Conservation (phyloP, 2,113 vertebrate species). For the Eulacestoma nigropectus region DNA sequence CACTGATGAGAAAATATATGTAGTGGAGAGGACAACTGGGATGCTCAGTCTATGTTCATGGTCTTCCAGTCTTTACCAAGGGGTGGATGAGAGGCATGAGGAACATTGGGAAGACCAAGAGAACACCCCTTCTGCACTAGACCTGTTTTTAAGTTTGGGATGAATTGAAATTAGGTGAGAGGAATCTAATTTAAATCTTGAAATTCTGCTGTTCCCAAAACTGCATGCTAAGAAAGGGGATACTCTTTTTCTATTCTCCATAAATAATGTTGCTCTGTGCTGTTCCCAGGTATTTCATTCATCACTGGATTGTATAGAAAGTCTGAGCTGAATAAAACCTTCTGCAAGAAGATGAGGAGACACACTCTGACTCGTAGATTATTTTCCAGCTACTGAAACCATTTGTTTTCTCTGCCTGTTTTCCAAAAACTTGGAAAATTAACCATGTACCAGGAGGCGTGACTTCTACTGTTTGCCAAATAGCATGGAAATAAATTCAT, state of each 20-base stretch:
- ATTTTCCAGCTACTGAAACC: neutral
- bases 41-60: neutral
- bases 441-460: neutral
- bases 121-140: neutral
- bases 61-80: neutral
- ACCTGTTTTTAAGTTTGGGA: neutral
- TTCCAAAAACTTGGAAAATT: conserved; percentile 25
- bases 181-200: conserved; percentile 5
- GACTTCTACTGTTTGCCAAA: conserved; percentile 14
- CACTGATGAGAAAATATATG: neutral
- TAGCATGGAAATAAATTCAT: neutral
- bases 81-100: neutral
- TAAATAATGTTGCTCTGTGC: conserved; percentile 48
- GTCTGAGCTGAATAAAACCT: conserved; percentile 51
- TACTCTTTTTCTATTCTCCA: neutral
- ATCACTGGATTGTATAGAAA: conserved; percentile 18
- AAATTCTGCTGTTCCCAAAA: neutral
- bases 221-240: neutral
- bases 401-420: neutral
- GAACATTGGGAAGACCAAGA: neutral
- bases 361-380: conserved; percentile 29
- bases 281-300: conserved; percentile 34
- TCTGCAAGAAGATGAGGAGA: conserved; percentile 28
- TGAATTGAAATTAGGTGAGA: neutral
- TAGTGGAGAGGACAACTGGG: neutral